phyloP scores from a whole-genome alignment of 2,113 vertebrate species.

The Eretmochelys imbricata region DNA sequence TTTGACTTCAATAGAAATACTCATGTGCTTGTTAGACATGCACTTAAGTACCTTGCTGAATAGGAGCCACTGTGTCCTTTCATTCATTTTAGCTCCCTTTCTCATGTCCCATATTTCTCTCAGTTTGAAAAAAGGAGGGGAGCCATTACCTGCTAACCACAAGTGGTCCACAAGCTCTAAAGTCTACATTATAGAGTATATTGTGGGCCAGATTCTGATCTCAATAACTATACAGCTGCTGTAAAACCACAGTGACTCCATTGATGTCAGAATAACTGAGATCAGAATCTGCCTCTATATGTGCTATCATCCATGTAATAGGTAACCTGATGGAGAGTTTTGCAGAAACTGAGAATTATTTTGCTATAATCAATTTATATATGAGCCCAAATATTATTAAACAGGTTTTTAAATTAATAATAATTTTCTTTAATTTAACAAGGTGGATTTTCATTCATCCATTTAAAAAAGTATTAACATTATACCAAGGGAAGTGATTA shows the following conservation, averaged over 20 bases:
- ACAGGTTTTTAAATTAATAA: neutral
- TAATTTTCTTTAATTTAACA: neutral
- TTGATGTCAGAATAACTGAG: neutral
- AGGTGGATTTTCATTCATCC: neutral
- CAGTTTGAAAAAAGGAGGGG: neutral
- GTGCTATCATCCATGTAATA: neutral
- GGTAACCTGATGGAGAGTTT: neutral
- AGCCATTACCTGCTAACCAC: neutral
- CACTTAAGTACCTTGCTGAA: neutral
- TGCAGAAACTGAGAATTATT: neutral
- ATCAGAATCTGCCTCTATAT: neutral
- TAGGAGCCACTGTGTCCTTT: neutral
- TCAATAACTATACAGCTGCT: neutral
- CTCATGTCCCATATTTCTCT: neutral
- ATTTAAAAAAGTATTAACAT: neutral
- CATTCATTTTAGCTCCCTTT: neutral
- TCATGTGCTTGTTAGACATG: neutral
- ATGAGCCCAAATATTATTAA: neutral
- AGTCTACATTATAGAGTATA: neutral
- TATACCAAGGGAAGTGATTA: neutral
- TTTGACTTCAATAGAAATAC: slow-evolving; percentile 14
- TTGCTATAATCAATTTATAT: neutral
- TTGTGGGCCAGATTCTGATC: neutral
- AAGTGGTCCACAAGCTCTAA: neutral
- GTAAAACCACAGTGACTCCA: neutral